Evolutionary conservation across 92 coral and sea anemone species (phyloP), one percentile per base, ranked within the genome.

Genomic region (Micromussa lordhowensis): DNA sequence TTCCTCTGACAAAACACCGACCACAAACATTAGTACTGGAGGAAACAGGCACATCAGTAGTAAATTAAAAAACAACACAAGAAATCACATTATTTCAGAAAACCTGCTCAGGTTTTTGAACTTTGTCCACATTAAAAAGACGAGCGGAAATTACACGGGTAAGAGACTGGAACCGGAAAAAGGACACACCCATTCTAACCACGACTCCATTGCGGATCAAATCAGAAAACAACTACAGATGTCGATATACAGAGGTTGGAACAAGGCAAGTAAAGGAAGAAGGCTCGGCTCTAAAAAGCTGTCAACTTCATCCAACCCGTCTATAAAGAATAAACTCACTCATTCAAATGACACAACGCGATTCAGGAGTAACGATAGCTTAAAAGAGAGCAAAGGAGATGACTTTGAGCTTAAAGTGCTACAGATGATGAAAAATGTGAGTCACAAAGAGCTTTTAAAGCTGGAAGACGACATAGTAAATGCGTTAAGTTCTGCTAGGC

Each of bases 231-330:
- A 26, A 71, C 21, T 82, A 3, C 73, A 35, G 28, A 24, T 73
- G 58, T 84, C 72, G 38, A 73, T 73, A 36, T 70, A 49, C 26
- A 57, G 69, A 58, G 88, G 88, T 7, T 74, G 88, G 88, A 74
- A 61, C 14, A 34, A 35, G 12, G 80, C 73, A 24, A 58, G 57
- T 32, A 74, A 74, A 44, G 58, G 22, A 19, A 84, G 59, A 10
- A 79, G 66, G 55, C 57, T 26, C 19, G 53, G 77, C 7, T 32
- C n/a, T 22, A 40, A 19, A 22, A 69, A 71, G 24, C 44, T 64
- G 14, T 49, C 34, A 48, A 6, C 28, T 8, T 49, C 16, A 81
- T 66, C 18, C 9, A 28, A 30, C 19, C 5, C 5, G 34, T 15
- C 72, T 59, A 6, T 26, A 61, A 68, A n/a, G 44, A 68, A 28